A percentile compares a stretch with the other conserved stretches of the same genome.
Conservation (phyloP, 2,113 vertebrate genomes). For the Albula goreensis region DNA sequence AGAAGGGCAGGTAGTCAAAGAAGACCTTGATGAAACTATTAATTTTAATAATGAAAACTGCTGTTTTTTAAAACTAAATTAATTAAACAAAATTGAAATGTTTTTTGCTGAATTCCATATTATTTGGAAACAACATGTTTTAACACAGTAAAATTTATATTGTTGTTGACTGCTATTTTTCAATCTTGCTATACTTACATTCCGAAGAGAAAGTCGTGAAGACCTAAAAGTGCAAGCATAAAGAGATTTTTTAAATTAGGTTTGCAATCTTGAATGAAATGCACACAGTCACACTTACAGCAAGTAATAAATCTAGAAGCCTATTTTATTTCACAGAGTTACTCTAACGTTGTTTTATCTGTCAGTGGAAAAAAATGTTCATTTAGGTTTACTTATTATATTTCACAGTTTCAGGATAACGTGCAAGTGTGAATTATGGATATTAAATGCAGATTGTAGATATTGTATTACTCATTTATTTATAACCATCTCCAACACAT, state of each 20-base stretch:
- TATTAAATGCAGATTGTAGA: not conserved
- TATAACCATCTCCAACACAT: too few species aligned
- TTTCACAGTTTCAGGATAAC: not conserved
- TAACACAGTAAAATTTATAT: too few species aligned
- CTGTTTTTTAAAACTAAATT: too few species aligned
- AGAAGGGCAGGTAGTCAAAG: too few species aligned
- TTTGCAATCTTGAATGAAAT: not conserved
- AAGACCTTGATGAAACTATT: too few species aligned
- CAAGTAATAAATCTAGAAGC: too few species aligned
- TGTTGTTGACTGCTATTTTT: not conserved
- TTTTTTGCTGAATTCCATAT: not conserved
- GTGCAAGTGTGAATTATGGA: not conserved
- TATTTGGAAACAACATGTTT: not conserved
- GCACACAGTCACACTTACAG: not conserved
- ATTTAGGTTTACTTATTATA: too few species aligned
- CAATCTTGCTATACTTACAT: constrained; percentile 63
- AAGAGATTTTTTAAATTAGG: not conserved
- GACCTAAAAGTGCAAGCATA: constrained; percentile 56
- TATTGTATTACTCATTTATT: too few species aligned
- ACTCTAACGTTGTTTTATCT: not conserved
- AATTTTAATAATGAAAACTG: too few species aligned
- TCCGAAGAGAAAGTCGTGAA: constrained; percentile 80
- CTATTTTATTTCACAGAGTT: not conserved
- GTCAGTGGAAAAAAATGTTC: not conserved
- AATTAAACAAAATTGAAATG: too few species aligned